Evolutionary conservation across 1,140 invertebrate species (phyloP).

Genomic region (Mizuhopecten yessoensis): DNA sequence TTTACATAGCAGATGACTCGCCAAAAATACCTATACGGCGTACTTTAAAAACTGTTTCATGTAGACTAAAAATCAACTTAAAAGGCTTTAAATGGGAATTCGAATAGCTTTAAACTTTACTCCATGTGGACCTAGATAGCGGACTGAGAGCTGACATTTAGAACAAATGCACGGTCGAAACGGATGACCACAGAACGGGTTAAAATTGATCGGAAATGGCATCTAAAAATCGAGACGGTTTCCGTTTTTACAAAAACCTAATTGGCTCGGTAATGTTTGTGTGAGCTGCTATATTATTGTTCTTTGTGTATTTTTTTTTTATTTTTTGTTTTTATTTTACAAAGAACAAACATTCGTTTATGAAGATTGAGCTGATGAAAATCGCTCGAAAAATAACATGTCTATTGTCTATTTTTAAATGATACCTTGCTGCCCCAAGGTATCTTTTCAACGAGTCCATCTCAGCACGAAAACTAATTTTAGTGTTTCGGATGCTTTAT

Average conservation of each 20-base stretch:
- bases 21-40: neutral
- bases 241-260: conserved; percentile 7
- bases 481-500: too few species aligned
- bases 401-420: neutral
- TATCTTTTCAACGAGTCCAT: too few species aligned
- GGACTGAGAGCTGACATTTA: neutral
- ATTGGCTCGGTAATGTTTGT: neutral
- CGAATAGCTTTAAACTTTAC: neutral
- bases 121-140: neutral
- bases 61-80: conserved; percentile 27
- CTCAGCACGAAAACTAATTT: too few species aligned
- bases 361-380: neutral
- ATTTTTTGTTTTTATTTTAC: neutral
- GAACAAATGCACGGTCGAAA: neutral
- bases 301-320: too few species aligned
- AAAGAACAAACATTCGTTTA: neutral
- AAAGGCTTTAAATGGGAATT: conserved; percentile 2
- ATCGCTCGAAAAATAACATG: neutral
- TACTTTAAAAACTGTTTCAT: conserved; percentile 21
- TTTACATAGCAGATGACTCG: neutral
- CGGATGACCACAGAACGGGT: neutral
- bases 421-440: too few species aligned
- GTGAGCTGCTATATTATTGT: neutral
- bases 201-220: conserved; percentile 13
- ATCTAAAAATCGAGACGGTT: neutral